Conservation (phyloP, 2,888 invertebrate species). For the Monoplex corrugatus region DNA sequence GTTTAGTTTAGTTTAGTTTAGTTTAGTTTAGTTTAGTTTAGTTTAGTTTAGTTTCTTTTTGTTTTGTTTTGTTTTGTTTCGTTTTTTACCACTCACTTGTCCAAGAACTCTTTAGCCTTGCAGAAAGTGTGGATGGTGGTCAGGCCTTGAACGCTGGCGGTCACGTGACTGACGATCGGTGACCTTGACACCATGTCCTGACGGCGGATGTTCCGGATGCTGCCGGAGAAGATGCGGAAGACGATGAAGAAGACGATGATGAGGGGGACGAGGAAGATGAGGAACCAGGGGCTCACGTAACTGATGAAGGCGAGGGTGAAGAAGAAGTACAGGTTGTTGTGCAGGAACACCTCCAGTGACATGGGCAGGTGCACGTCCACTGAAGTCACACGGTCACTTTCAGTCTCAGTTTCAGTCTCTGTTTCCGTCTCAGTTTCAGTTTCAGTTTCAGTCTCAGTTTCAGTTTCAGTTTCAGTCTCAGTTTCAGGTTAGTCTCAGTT, state of each 20-base stretch:
- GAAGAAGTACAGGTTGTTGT: slow-evolving; percentile 87
- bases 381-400: too few species aligned
- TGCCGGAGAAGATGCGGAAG: slow-evolving; percentile 80
- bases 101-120: slow-evolving; percentile 82
- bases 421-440: too few species aligned
- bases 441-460: too few species aligned
- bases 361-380: slow-evolving; percentile 83
- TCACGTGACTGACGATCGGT: slow-evolving; percentile 85
- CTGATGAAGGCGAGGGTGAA: slow-evolving; percentile 91
- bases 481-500: too few species aligned
- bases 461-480: too few species aligned
- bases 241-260: slow-evolving; percentile 78
- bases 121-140: slow-evolving; percentile 85
- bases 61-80: too few species aligned
- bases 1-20: too few species aligned
- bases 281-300: slow-evolving; percentile 88
- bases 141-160: slow-evolving; percentile 85
- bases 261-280: slow-evolving; percentile 80
- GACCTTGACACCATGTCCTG: slow-evolving; percentile 84
- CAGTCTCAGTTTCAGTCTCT: too few species aligned
- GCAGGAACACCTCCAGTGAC: slow-evolving; percentile 84
- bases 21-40: too few species aligned
- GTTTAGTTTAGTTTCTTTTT: too few species aligned
- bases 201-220: slow-evolving; percentile 78
- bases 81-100: slow-evolving; percentile 67